Evolutionary conservation across 53 echinoderm and acorn worm species (phyloP).

Genomic region (Holothuria leucospilota): DNA sequence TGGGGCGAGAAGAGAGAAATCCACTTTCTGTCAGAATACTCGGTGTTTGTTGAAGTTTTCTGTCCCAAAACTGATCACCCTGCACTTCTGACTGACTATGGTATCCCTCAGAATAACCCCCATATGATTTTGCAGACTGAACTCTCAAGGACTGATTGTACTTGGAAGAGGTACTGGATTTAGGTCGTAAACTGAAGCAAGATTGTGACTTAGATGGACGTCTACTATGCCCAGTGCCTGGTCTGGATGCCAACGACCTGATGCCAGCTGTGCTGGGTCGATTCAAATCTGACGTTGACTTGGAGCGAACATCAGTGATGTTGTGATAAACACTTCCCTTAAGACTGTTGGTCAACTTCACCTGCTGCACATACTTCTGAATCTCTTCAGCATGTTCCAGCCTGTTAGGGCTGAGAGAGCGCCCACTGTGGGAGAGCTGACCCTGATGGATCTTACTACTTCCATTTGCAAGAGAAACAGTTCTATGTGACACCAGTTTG

Average conservation of each 20-base stretch:
- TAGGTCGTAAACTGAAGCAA: constrained; percentile 8
- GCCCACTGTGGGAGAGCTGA: constrained; percentile 81
- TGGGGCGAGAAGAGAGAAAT: constrained; percentile 62
- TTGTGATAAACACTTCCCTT: constrained; percentile 93
- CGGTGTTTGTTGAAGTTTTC: not conserved
- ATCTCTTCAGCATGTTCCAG: constrained; percentile 66
- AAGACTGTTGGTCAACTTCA: constrained; percentile 73
- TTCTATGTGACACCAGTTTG: constrained; percentile 77
- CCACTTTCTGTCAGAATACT: constrained; percentile 16
- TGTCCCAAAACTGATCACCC: not conserved
- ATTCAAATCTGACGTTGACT: constrained; percentile 17
- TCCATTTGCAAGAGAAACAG: constrained; percentile 19
- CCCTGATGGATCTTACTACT: not conserved
- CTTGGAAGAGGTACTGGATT: constrained; percentile 7
- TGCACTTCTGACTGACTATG: not conserved
- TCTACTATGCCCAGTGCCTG: not conserved
- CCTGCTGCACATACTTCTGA: constrained; percentile 73
- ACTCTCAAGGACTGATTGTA: not conserved
- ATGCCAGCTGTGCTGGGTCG: not conserved
- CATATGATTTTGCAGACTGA: not conserved
- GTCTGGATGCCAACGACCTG: not conserved
- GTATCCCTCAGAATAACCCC: not conserved
- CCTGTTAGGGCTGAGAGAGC: constrained; percentile 71
- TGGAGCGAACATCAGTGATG: constrained; percentile 37
- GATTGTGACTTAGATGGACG: constrained; percentile 11